A percentile compares a stretch with the other conserved stretches of the same genome.
phyloP scores from a whole-genome alignment of 2,113 vertebrate species.

The human region DNA sequence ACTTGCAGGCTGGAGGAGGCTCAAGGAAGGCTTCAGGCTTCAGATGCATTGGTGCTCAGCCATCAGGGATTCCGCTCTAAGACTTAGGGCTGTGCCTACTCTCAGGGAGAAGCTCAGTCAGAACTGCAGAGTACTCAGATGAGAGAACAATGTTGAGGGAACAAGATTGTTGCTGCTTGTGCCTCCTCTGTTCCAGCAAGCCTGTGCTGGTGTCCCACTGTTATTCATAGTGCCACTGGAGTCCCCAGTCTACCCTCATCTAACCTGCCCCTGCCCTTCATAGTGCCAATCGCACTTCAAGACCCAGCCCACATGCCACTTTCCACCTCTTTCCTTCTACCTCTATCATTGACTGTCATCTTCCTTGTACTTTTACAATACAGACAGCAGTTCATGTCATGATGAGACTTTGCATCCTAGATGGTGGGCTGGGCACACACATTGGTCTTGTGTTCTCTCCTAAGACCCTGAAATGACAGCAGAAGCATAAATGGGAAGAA shows the following conservation, averaged over 20 bases:
- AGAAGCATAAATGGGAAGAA: neutral
- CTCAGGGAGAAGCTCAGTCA: neutral
- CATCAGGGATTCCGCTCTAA: neutral
- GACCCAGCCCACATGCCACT: neutral
- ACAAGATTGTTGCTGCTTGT: neutral
- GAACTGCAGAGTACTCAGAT: neutral
- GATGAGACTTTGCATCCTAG: neutral
- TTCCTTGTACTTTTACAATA: neutral
- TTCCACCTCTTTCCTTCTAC: neutral
- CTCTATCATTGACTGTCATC: neutral
- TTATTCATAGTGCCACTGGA: too few relatives aligned
- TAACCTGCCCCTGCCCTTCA: neutral
- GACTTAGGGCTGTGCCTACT: neutral
- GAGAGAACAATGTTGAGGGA: too few relatives aligned
- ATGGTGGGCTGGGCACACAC: neutral
- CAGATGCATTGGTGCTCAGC: neutral
- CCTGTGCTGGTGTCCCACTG: too few relatives aligned
- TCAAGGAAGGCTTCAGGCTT: neutral
- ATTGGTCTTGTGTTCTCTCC: neutral
- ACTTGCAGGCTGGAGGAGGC: neutral
- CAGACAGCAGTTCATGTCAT: neutral
- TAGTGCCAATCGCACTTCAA: neutral
- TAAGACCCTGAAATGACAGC: neutral
- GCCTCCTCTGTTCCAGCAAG: neutral
- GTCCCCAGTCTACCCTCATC: neutral